phyloP scores from a whole-genome alignment of 2,113 vertebrate species.

The Tiliqua scincoides region DNA sequence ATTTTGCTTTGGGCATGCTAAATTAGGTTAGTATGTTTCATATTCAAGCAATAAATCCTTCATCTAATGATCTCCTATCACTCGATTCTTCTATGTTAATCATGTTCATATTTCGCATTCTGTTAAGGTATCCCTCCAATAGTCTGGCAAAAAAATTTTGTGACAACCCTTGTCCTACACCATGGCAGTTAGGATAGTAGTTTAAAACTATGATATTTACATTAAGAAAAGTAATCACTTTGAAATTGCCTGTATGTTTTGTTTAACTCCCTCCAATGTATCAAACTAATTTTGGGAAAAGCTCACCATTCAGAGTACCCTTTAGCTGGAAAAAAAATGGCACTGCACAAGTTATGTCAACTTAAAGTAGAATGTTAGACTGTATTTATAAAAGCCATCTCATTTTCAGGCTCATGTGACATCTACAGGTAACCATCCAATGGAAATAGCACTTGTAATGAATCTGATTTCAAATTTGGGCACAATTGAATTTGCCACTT shows the following conservation, averaged over 20 bases:
- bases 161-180: background rate
- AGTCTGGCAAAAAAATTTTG: background rate
- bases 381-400: background rate
- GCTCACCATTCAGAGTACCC: background rate
- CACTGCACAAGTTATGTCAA: background rate
- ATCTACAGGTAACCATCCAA: background rate
- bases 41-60: constrained; percentile 7
- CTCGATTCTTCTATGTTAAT: background rate
- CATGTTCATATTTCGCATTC: background rate
- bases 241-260: background rate
- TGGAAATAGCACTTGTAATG: background rate
- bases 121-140: background rate
- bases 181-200: background rate
- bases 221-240: background rate
- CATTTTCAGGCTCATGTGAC: background rate
- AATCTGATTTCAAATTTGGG: background rate
- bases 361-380: background rate
- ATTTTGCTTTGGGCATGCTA: constrained; percentile 98
- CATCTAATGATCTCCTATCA: background rate
- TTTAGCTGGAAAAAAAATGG: background rate
- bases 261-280: background rate
- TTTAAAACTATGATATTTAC: background rate
- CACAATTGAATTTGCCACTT: background rate
- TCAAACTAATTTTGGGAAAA: background rate
- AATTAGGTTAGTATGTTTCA: constrained; percentile 86